Base-by-base conservation (phyloP, 2,888 invertebrate genomes). In the Idaea aversata region DNA sequence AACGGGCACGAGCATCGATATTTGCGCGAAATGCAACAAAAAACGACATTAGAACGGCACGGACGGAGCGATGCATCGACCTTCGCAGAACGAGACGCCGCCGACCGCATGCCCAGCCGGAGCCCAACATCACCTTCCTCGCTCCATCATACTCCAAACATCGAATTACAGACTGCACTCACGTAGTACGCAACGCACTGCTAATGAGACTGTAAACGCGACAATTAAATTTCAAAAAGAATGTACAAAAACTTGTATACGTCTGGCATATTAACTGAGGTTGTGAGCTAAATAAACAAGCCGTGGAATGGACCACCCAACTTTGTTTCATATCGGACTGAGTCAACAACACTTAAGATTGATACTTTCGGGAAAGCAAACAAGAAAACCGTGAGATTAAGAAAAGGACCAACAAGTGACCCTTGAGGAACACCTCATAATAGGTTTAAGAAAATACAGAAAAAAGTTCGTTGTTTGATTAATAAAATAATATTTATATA, bases 1-100 rank as follows among this genome's bases (percentile, higher is more conserved):
- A 68, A 62, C 66, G 67, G 66, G 67, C 71, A 67, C 67, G 69
- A 66, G 65, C 64, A 61, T 61, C 66, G 66, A 70, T 70, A 70
- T 70, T 66, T 70, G 70, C 63, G 70, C 70, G 73, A 73, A 72
- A 66, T 71, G 67, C 70, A 61, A 68, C 70, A 77, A 87, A 86
- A 88, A 85, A 84, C 81, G 79, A 82, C 83, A 84, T 88, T 85
- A 84, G 81, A 83, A 80, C 81, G 84, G 75, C 25, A 25, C 82
- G 81, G 71, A 67, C 59, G 75, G 72, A 73, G 74, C 78, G 78
- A 81, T 85, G 83, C 85, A 81, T 77, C 85, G 88, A 86, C 88
- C 88, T 88, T 88, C 84, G 81, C 75, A 76, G 74, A 77, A 79
- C 79, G 78, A 65, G 57, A 62, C 64, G 63, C 25, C 64, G 65